phyloP scores from a whole-genome alignment of 2,797 vertebrate genomes.

The Cheirogaleus major region DNA sequence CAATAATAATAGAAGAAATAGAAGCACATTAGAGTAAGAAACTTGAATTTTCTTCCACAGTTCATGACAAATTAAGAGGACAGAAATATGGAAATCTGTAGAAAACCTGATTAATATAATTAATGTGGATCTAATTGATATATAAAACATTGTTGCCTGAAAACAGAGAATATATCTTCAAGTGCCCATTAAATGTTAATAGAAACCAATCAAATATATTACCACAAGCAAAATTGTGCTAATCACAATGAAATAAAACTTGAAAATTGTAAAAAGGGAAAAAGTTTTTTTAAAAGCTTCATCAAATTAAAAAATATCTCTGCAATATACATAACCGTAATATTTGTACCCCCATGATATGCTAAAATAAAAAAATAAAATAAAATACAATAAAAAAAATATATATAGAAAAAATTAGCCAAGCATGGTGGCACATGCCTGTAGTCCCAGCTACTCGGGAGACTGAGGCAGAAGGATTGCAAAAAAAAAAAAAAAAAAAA shows the following conservation, averaged over 20 bases:
- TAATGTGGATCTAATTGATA: background rate
- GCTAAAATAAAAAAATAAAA: too few species aligned
- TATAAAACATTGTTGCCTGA: background rate
- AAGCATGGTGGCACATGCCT: too few species aligned
- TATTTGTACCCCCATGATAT: too few species aligned
- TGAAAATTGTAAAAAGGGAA: background rate
- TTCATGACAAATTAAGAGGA: background rate
- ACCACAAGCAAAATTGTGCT: background rate
- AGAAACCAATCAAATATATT: background rate
- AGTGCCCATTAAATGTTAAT: background rate
- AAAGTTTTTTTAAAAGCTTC: background rate
- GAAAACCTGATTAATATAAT: background rate
- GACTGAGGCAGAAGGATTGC: too few species aligned
- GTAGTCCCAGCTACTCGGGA: too few species aligned
- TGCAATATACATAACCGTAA: too few species aligned
- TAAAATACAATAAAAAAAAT: too few species aligned
- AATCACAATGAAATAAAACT: background rate
- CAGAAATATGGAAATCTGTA: background rate
- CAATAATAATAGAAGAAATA: background rate
- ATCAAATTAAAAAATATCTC: background rate
- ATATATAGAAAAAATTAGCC: too few species aligned
- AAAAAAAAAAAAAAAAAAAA: too few species aligned
- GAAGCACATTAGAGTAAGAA: background rate
- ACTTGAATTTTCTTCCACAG: background rate
- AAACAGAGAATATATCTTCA: background rate